Conservation (phyloP, 2,113 vertebrate species). For the Condylura cristata region DNA sequence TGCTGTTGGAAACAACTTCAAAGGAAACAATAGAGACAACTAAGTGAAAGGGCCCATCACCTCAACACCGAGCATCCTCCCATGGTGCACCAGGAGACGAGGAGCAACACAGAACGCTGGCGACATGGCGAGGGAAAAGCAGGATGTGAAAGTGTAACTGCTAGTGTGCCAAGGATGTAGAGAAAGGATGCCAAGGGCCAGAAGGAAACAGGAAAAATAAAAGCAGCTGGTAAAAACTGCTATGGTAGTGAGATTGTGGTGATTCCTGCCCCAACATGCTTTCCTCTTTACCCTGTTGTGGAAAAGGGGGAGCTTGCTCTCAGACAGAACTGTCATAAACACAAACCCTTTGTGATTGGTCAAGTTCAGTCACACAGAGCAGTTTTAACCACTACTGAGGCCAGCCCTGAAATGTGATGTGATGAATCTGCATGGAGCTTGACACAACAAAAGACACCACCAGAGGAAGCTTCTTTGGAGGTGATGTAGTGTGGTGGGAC, state of each 20-base stretch:
- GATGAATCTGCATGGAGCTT: background rate
- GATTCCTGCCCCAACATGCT: background rate
- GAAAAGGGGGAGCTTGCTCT: background rate
- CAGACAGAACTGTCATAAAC: background rate
- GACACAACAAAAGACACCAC: background rate
- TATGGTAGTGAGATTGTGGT: background rate
- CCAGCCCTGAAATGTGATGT: background rate
- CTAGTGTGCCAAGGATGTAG: background rate
- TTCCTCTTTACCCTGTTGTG: background rate
- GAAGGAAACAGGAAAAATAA: conserved; percentile 45
- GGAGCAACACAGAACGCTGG: background rate
- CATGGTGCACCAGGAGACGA: background rate
- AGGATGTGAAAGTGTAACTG: background rate
- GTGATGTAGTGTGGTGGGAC: background rate
- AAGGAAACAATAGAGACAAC: background rate
- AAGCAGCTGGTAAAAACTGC: conserved; percentile 33
- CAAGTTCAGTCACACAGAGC: background rate
- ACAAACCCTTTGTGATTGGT: background rate
- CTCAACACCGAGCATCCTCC: background rate
- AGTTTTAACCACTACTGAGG: background rate
- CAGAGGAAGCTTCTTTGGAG: background rate
- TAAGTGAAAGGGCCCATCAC: background rate
- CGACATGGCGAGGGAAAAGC: background rate
- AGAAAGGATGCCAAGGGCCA: conserved; percentile 14
- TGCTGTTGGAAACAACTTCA: background rate